Percentiles rank a stretch among this genome's conserved stretches.
Evolutionary conservation across 2,113 vertebrate species (phyloP).

Genomic region (Porphyrio hochstetteri): DNA sequence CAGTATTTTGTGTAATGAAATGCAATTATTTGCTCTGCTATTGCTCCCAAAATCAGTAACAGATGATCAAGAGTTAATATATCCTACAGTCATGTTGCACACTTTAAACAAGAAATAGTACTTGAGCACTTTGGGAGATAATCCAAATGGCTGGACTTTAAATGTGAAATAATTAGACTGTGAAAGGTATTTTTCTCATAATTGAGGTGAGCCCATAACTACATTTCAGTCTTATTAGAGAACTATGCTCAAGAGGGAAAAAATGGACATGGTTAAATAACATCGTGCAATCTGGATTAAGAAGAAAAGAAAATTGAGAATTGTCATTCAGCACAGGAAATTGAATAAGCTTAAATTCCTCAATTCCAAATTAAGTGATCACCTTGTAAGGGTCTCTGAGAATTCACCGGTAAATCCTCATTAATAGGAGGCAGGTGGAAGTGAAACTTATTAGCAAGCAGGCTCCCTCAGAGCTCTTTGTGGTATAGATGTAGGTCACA

Average conservation of each 20-base stretch:
- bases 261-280: neutral
- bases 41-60: neutral
- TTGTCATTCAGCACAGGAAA: neutral
- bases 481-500: neutral
- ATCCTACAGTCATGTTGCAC: neutral
- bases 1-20: neutral
- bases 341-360: neutral
- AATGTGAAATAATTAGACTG: conserved; percentile 9
- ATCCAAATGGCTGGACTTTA: neutral
- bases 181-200: conserved; percentile 30
- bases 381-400: neutral
- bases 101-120: neutral
- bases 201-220: neutral
- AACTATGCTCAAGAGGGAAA: neutral
- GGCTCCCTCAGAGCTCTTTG: neutral
- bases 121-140: neutral
- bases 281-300: neutral
- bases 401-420: neutral
- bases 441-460: neutral
- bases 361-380: conserved; percentile 4
- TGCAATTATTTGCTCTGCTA: neutral
- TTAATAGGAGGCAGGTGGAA: neutral
- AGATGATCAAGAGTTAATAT: neutral
- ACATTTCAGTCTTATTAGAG: conserved; percentile 2
- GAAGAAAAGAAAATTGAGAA: neutral